phyloP scores from a whole-genome alignment of 2,113 vertebrate genomes.

The Nibea albiflora region DNA sequence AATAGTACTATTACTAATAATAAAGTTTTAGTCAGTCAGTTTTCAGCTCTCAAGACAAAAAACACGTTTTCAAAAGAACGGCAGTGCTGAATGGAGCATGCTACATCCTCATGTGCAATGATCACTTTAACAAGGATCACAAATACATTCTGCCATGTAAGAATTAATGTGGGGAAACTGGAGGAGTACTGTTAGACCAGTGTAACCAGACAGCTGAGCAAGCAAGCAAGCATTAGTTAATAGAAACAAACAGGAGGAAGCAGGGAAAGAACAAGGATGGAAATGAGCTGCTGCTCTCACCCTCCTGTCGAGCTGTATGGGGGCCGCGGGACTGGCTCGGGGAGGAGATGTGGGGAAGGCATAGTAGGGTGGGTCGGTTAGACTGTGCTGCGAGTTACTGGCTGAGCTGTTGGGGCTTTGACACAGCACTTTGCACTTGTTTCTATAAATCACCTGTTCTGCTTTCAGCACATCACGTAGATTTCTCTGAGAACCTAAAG shows the following conservation, averaged over 20 bases:
- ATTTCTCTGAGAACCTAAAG: conserved; percentile 22
- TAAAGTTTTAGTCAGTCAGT: neutral
- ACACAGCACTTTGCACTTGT: conserved; percentile 39
- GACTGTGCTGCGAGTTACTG: conserved; percentile 77
- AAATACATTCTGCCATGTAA: neutral
- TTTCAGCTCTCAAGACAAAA: neutral
- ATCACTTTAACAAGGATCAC: neutral
- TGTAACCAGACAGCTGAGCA: neutral
- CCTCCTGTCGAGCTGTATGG: conserved; percentile 41
- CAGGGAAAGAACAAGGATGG: neutral
- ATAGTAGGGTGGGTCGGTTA: conserved; percentile 32
- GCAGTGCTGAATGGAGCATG: neutral
- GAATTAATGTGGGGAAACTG: neutral
- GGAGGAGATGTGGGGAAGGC: neutral
- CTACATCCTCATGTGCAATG: no score
- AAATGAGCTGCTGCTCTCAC: conserved; percentile 74
- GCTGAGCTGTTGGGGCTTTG: conserved; percentile 76
- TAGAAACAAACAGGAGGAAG: neutral
- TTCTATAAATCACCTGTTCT: conserved; percentile 51
- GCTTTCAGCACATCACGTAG: neutral
- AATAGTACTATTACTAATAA: neutral
- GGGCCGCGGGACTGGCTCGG: neutral
- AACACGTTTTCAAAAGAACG: no score
- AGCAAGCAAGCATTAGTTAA: neutral
- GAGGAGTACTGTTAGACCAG: conserved; percentile 3